A percentile compares a stretch with the other conserved stretches of the same genome.
Conservation (phyloP, 2,888 invertebrate species). For the Metopia argyrocephala region DNA sequence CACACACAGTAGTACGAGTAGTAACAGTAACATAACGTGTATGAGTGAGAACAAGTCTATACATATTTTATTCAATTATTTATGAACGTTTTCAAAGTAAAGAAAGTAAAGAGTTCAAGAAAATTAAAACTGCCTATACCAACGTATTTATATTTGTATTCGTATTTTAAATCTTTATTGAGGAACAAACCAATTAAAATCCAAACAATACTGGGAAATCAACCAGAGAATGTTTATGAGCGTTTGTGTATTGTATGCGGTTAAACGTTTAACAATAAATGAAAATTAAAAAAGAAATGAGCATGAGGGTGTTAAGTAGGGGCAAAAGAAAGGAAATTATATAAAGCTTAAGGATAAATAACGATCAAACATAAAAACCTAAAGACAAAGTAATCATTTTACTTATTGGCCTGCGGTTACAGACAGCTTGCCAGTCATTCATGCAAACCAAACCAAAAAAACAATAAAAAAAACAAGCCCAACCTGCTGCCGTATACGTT, state of each 20-base stretch:
- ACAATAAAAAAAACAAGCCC: too few species aligned
- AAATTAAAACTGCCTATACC: constrained; percentile 55
- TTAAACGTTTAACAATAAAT: background rate
- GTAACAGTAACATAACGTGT: background rate
- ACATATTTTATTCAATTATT: constrained; percentile 37
- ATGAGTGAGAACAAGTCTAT: background rate
- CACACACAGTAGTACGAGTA: background rate
- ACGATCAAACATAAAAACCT: constrained; percentile 51
- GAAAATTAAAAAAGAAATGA: background rate
- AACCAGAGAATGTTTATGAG: background rate
- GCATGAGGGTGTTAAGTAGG: background rate
- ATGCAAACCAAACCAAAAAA: background rate
- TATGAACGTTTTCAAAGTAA: constrained; percentile 19
- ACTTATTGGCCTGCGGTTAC: constrained; percentile 58
- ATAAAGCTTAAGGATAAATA: constrained; percentile 56
- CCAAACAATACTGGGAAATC: constrained; percentile 6
- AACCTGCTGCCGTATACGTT: background rate
- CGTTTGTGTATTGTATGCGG: background rate
- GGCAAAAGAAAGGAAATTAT: constrained; percentile 26
- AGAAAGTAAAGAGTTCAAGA: constrained; percentile 31
- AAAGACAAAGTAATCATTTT: constrained; percentile 55
- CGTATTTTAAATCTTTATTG: constrained; percentile 50
- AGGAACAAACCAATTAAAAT: constrained; percentile 39
- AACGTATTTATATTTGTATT: constrained; percentile 40
- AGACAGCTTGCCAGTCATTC: constrained; percentile 43